Evolutionary conservation across 2,888 invertebrate species (phyloP).

Genomic region (Entomobrya proxima): DNA sequence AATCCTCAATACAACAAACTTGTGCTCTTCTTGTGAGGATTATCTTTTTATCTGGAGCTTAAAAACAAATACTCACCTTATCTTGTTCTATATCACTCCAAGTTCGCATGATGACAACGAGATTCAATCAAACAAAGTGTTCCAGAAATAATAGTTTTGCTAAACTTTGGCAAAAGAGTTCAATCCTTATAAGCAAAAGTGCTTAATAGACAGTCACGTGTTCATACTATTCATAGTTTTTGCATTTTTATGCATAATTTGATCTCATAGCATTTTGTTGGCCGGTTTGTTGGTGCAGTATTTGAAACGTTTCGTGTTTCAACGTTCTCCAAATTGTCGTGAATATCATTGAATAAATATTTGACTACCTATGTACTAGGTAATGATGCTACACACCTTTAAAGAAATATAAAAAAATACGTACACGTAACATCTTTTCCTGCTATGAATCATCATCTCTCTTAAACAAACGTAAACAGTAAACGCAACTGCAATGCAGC

Average conservation of each 20-base stretch:
- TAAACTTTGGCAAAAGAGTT: too few species aligned
- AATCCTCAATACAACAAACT: neutral
- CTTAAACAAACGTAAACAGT: neutral
- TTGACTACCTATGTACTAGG: neutral
- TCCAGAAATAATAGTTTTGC: too few species aligned
- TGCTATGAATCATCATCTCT: constrained; percentile 21
- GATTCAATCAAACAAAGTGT: too few species aligned
- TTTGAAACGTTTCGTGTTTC: too few species aligned
- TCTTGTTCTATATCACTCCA: neutral
- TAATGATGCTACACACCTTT: constrained; percentile 23
- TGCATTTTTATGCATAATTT: too few species aligned
- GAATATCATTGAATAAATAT: neutral
- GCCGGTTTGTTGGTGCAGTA: too few species aligned
- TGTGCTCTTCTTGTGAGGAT: neutral
- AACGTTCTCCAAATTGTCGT: neutral
- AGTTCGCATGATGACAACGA: too few species aligned
- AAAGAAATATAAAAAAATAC: neutral
- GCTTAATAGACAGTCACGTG: too few species aligned
- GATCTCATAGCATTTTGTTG: too few species aligned
- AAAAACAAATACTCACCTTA: neutral
- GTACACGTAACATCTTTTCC: neutral
- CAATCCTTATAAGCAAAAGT: too few species aligned
- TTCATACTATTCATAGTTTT: too few species aligned
- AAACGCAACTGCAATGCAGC: neutral
- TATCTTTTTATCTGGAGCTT: neutral